Evolutionary conservation across 2,888 invertebrate genomes (phyloP), one percentile per base, ranked within the genome.

Genomic region (Steinernema hermaphroditum): DNA sequence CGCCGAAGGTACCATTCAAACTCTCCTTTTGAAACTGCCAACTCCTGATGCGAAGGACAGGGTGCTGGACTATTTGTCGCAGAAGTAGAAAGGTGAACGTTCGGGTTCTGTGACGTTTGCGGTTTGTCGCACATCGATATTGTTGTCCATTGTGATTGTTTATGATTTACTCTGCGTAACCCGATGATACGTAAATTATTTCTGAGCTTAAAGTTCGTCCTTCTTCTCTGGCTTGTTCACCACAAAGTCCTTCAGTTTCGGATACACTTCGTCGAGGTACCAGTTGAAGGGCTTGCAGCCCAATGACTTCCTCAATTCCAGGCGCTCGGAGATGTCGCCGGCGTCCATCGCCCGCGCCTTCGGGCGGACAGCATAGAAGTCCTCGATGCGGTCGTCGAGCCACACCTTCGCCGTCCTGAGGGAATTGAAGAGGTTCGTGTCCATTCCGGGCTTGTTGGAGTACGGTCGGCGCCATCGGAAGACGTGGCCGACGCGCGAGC

Each of bases 401-500:
- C 98, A 99, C 87, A 98, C 98, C 89, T 96, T 94, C 86, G 96
- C 97, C 86, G 96, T 95, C 86, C 98, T 91, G 86, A 96, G 94
- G 83, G 96, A 94, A 90, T 99, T 99, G 90, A 96, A 94, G 85
- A 82, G 73, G 92, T 96, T 92, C 77, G 93, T 92, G 89, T 87
- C 88, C 70, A 96, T 92, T 86, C 97, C 96, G 87, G 82, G 78
- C 62, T 81, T 82, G 46, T 79, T 97, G 80, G 94, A 93, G 90
- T 98, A 98, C 70, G 98, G 98, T 78, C 95, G 94, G 89, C 94
- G 94, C 91, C 95, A 95, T 85, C 96, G 91, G 91, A 96, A 96
- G 87, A 96, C 95, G 91, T 96, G 96, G 76, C 96, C 96, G 85
- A 96, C 94, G 90, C 94, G 92, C 0, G 94, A 94, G 88, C 95